Evolutionary conservation across 2,888 invertebrate genomes (phyloP).

Genomic region (Ormia ochracea): DNA sequence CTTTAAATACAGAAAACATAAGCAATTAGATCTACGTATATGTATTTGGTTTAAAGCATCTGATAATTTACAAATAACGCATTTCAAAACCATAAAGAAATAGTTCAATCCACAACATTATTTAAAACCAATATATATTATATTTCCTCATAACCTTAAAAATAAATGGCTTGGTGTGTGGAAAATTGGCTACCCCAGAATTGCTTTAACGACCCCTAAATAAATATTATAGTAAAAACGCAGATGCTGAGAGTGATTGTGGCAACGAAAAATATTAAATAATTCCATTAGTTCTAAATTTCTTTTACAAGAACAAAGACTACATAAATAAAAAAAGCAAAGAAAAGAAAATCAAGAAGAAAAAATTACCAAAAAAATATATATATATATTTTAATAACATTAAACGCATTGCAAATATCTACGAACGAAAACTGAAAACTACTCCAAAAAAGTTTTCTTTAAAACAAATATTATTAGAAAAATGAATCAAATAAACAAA

Average conservation of each 20-base stretch:
- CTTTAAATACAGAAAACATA: no score
- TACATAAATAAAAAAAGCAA: no score
- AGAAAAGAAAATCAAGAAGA: constrained; percentile 29
- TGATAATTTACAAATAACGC: no score
- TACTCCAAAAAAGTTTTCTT: constrained; percentile 59
- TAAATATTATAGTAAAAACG: constrained; percentile 36
- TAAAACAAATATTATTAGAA: constrained; percentile 45
- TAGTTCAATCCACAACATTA: no score
- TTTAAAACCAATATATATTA: no score
- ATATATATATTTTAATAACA: constrained; percentile 46
- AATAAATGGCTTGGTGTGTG: not conserved
- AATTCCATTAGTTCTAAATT: constrained; percentile 75
- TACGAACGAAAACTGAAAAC: constrained; percentile 61
- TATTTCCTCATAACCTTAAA: not conserved
- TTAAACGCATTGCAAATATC: constrained; percentile 38
- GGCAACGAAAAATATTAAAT: constrained; percentile 68
- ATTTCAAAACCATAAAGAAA: no score
- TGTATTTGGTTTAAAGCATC: no score
- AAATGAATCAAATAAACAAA: not conserved
- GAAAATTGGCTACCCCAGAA: not conserved
- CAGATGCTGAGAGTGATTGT: constrained; percentile 49
- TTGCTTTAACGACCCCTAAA: constrained; percentile 22
- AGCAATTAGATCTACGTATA: no score
- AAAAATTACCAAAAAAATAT: constrained; percentile 14
- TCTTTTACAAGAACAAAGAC: constrained; percentile 75